Evolutionary conservation across 2,113 vertebrate genomes (phyloP).

Genomic region (Quiscalus mexicanus): DNA sequence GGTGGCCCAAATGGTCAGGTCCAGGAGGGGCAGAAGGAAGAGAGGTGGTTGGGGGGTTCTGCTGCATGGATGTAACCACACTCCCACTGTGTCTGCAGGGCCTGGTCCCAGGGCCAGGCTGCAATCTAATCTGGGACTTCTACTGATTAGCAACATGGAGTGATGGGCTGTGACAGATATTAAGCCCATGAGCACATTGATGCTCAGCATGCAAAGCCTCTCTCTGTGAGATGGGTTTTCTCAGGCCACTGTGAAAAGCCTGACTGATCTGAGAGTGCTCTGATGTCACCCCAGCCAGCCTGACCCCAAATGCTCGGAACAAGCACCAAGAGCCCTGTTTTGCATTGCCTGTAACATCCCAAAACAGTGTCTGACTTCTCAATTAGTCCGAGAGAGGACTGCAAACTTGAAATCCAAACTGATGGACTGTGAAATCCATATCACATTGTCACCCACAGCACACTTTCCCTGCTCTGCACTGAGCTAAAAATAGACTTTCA

Average conservation of each 20-base stretch:
- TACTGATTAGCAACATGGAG: not conserved
- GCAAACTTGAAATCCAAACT: slow-evolving; percentile 49
- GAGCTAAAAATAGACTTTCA: slow-evolving; percentile 64
- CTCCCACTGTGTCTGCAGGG: not conserved
- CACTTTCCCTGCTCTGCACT: slow-evolving; percentile 36
- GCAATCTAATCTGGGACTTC: not conserved
- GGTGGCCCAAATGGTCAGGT: not conserved
- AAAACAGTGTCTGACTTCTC: slow-evolving; percentile 48
- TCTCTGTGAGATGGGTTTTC: slow-evolving; percentile 26
- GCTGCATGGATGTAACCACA: not conserved
- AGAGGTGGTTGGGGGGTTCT: not conserved
- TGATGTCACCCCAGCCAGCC: not conserved
- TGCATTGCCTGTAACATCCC: slow-evolving; percentile 34
- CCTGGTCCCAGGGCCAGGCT: not conserved
- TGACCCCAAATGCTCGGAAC: slow-evolving; percentile 32
- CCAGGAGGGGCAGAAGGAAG: not conserved
- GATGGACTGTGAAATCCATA: slow-evolving; percentile 65
- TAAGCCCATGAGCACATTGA: not conserved
- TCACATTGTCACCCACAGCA: slow-evolving; percentile 60
- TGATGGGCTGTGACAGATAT: not conserved
- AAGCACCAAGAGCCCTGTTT: not conserved
- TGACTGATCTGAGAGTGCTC: not conserved
- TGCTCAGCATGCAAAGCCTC: not conserved
- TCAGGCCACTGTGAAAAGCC: slow-evolving; percentile 20
- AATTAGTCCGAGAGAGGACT: not conserved